Percentiles rank a stretch among this genome's conserved stretches.
These are phyloP conservation scores for Muscidifurax raptorellus DNA, from an alignment of 1,140 invertebrate genomes.

Conservation along the genomic window DNA sequence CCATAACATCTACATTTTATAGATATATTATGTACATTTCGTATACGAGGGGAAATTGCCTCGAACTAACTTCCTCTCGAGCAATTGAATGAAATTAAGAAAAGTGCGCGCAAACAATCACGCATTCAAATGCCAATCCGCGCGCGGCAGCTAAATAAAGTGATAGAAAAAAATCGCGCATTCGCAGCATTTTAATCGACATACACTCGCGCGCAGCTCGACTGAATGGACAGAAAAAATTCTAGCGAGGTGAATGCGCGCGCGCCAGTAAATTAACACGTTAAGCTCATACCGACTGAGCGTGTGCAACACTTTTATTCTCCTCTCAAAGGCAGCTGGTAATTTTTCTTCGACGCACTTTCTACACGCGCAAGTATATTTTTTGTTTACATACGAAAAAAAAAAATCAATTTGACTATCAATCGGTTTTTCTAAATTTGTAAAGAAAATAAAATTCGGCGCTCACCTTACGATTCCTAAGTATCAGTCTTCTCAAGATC, in stretches of 20 bases:
- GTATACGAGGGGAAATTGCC: not conserved
- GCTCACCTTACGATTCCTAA: constrained; percentile 75
- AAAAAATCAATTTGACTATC: not conserved
- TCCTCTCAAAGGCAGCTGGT: not conserved
- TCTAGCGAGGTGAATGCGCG: constrained; percentile 23
- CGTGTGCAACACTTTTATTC: not conserved
- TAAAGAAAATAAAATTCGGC: too few relatives aligned
- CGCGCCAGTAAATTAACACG: constrained; percentile 36
- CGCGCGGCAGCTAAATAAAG: constrained; percentile 10
- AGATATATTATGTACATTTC: too few relatives aligned
- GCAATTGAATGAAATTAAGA: constrained; percentile 9
- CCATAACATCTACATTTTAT: constrained; percentile 3
- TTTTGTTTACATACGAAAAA: not conserved
- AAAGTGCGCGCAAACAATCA: constrained; percentile 11
- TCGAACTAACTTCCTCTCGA: not conserved
- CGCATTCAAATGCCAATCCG: constrained; percentile 30
- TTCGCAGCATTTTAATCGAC: constrained; percentile 35
- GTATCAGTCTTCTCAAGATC: constrained; percentile 75
- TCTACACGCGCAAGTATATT: not conserved
- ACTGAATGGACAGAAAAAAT: constrained; percentile 25
- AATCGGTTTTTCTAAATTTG: too few relatives aligned
- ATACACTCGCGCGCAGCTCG: not conserved
- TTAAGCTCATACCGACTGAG: constrained; percentile 11
- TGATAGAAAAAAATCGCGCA: constrained; percentile 27
- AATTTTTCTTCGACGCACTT: not conserved